phyloP scores from a whole-genome alignment of 2,797 vertebrate genomes.

The Protosalanx chinensis region DNA sequence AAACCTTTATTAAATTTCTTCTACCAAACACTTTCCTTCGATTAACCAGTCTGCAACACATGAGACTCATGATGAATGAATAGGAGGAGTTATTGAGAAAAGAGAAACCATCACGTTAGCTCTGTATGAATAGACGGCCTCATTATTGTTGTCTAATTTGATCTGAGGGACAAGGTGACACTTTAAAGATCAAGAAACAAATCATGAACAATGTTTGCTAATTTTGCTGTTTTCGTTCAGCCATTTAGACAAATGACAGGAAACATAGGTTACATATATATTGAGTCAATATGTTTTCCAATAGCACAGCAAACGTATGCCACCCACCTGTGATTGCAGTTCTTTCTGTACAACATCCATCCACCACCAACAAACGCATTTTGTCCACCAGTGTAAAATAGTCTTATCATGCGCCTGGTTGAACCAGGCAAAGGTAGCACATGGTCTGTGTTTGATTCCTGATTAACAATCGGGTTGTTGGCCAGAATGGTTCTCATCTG shows the following conservation, averaged over 20 bases:
- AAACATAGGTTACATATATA: no score
- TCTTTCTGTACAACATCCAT: neutral
- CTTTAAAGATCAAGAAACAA: neutral
- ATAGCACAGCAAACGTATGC: no score
- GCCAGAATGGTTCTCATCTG: slow-evolving; percentile 18
- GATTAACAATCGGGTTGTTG: slow-evolving; percentile 22
- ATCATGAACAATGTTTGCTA: neutral
- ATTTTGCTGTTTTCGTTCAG: neutral
- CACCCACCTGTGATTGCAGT: neutral
- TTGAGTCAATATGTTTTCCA: neutral
- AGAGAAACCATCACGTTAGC: neutral
- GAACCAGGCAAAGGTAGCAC: slow-evolving; percentile 10
- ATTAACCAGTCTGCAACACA: neutral
- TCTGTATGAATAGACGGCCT: neutral
- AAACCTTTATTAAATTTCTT: neutral
- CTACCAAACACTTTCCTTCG: neutral
- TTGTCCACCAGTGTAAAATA: neutral
- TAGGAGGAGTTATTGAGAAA: neutral
- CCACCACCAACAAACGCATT: neutral
- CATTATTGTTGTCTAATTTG: neutral
- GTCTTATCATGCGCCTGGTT: neutral
- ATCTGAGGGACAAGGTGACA: neutral
- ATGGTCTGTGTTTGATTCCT: slow-evolving; percentile 32
- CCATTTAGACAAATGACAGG: neutral
- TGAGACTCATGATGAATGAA: neutral